A percentile compares a stretch with the other conserved stretches of the same genome.
phyloP scores from a whole-genome alignment of 2,113 vertebrate species.

The Zosterops borbonicus region DNA sequence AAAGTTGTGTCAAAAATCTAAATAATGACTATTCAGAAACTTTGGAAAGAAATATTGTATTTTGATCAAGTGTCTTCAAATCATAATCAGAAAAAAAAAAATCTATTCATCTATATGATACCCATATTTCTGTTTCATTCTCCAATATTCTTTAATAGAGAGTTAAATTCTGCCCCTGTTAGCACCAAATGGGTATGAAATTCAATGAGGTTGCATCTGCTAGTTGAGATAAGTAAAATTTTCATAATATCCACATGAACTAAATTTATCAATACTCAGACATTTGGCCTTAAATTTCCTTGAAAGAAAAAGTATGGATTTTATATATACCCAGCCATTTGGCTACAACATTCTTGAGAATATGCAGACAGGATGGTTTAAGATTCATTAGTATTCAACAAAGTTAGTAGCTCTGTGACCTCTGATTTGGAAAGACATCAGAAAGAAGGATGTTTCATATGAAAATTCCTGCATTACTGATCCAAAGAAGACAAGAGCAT shows the following conservation, averaged over 20 bases:
- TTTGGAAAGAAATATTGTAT: neutral
- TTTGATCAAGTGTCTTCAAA: neutral
- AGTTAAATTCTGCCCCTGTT: neutral
- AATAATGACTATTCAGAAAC: neutral
- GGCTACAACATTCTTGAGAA: neutral
- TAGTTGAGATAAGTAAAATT: neutral
- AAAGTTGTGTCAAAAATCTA: neutral
- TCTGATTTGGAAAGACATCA: neutral
- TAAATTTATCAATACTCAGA: neutral
- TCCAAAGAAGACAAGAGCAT: neutral
- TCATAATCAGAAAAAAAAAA: neutral
- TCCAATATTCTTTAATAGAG: neutral
- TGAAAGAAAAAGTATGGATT: neutral
- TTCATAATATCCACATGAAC: neutral
- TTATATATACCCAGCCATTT: neutral
- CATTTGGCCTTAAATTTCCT: neutral
- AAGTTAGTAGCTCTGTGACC: neutral
- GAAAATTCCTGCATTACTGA: neutral
- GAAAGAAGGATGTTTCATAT: neutral
- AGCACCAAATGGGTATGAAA: neutral
- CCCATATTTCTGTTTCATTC: neutral
- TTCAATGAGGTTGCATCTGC: neutral
- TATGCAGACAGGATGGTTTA: neutral
- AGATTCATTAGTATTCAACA: neutral
- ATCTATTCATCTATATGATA: neutral